Evolutionary conservation across 2,113 vertebrate genomes (phyloP).

Genomic region (Proterorhinus semilunaris): DNA sequence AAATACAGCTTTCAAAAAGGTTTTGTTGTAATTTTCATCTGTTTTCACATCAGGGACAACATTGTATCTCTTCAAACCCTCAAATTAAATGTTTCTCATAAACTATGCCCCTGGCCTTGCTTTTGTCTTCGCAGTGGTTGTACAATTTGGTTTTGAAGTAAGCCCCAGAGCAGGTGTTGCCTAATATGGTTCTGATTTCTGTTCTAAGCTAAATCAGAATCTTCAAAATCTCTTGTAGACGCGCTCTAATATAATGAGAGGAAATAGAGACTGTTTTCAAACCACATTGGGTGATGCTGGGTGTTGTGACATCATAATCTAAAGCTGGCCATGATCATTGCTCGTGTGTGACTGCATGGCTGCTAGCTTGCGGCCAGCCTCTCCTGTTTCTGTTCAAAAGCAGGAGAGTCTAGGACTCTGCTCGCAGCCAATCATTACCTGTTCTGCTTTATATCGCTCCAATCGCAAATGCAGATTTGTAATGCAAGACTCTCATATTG

Average conservation of each 20-base stretch:
- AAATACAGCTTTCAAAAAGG: no score
- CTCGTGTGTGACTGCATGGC: conserved; percentile 21
- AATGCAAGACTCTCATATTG: no score
- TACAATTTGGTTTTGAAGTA: not conserved
- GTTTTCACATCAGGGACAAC: no score
- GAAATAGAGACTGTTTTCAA: not conserved
- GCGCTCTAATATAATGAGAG: conserved; percentile 3
- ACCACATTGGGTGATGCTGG: not conserved
- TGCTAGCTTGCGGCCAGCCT: not conserved
- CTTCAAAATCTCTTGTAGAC: conserved; percentile 16
- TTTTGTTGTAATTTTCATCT: no score
- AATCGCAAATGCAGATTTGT: no score
- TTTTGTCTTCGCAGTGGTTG: not conserved
- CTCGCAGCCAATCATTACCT: no score
- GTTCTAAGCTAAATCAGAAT: conserved; percentile 29
- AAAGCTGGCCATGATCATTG: not conserved
- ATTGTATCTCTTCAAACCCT: no score
- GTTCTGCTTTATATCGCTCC: no score
- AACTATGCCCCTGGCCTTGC: no score
- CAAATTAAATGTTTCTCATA: no score
- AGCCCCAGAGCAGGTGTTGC: conserved; percentile 44
- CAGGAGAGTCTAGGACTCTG: no score
- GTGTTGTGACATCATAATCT: not conserved
- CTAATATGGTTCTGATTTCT: conserved; percentile 44
- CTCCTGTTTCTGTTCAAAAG: no score